Conservation (phyloP, 2,113 vertebrate genomes). For the Larimichthys polyactis region DNA sequence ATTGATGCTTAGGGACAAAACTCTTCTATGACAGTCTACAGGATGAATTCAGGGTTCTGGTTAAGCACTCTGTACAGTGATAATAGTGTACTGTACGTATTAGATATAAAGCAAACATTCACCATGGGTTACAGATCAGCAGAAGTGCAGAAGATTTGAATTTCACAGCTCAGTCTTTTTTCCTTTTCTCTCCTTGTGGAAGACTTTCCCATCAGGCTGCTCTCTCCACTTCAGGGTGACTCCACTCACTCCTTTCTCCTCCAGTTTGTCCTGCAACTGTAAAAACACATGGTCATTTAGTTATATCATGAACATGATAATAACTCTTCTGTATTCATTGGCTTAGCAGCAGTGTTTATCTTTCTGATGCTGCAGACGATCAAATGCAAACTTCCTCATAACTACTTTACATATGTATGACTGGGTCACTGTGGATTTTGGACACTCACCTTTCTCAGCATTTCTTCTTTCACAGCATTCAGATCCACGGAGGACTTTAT, state of each 20-base stretch:
- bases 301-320: background rate
- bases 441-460: slow-evolving; percentile 29
- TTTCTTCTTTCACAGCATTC: slow-evolving; percentile 26
- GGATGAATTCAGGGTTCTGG: too few relatives aligned
- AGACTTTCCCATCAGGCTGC: slow-evolving; percentile 39
- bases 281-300: background rate
- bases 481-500: slow-evolving; percentile 21
- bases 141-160: background rate
- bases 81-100: background rate
- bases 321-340: background rate
- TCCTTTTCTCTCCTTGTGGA: slow-evolving; percentile 26
- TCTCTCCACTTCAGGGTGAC: slow-evolving; percentile 35
- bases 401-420: background rate
- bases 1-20: too few relatives aligned
- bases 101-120: background rate
- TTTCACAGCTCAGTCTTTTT: background rate
- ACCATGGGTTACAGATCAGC: background rate
- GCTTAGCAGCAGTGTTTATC: background rate
- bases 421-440: background rate
- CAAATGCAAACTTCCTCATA: background rate
- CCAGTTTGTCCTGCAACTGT: slow-evolving; percentile 26
- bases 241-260: background rate
- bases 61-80: too few relatives aligned
- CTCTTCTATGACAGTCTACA: too few relatives aligned
- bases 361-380: background rate